A percentile compares a stretch with the other conserved stretches of the same genome.
These are phyloP conservation scores for Ophion costatus DNA, from an alignment of 2,888 invertebrate species.

Conservation along the genomic window DNA sequence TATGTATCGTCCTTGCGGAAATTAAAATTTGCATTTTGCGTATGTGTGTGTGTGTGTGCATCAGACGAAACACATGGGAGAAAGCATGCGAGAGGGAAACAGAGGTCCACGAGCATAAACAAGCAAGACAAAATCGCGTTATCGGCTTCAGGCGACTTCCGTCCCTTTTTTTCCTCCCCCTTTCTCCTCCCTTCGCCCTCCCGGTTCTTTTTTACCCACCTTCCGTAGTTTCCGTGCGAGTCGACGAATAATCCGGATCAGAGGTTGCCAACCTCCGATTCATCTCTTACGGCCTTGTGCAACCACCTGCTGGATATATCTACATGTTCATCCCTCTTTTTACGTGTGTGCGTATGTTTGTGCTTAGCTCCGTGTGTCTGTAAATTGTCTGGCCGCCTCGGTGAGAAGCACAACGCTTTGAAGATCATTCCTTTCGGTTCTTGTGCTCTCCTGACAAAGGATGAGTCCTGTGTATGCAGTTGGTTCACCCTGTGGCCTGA, in stretches of 20 bases:
- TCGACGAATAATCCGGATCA: slow-evolving; percentile 63
- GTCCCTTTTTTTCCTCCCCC: background rate
- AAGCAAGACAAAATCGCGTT: slow-evolving; percentile 49
- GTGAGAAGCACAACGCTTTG: slow-evolving; percentile 6
- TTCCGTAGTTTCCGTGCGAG: background rate
- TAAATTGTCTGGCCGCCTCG: background rate
- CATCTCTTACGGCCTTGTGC: slow-evolving; percentile 32
- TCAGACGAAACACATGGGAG: slow-evolving; percentile 10
- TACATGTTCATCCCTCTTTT: slow-evolving; percentile 12
- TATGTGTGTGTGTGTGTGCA: slow-evolving; percentile 10
- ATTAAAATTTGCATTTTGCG: background rate
- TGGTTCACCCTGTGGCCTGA: slow-evolving; percentile 6
- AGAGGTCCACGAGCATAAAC: slow-evolving; percentile 1
- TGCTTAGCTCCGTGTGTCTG: background rate
- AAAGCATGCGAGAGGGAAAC: slow-evolving; percentile 14
- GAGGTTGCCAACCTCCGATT: slow-evolving; percentile 62
- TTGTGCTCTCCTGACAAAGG: background rate
- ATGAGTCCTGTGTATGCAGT: background rate
- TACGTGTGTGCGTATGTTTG: background rate
- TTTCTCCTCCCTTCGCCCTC: slow-evolving; percentile 19
- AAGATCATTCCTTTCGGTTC: slow-evolving; percentile 29
- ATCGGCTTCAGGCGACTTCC: slow-evolving; percentile 54
- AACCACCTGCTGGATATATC: slow-evolving; percentile 60
- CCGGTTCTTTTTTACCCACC: slow-evolving; percentile 4
- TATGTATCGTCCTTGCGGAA: background rate